Base-by-base conservation (phyloP, 2,888 invertebrate genomes). In the Agrochola lota region DNA sequence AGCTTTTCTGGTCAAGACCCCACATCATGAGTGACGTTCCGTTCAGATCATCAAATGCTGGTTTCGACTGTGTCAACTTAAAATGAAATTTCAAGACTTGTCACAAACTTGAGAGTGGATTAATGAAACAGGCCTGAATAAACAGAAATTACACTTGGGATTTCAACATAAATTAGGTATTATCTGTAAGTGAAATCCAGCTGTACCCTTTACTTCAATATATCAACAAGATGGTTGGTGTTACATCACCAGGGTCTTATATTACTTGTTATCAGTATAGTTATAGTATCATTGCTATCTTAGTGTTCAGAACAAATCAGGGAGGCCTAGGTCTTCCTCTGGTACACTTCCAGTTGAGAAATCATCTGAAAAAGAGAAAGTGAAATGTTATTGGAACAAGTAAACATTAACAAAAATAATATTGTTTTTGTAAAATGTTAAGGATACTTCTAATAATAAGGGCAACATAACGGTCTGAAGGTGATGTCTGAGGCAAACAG, bases 241-340 rank as follows among this genome's bases (percentile, higher is more conserved):
- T 7, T 40, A 30, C 40, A 57, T 66, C 77, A 83, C 79, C 72
- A 62, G 68, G 66, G 85, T 83, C 81, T 70, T 64, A 60, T 68
- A 74, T 67, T 87, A 62, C 9, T 30, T n/a, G 8, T 68, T 49
- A 63, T 35, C 35, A 35, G 35, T 35, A 35, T 35, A 35, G 35
- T 35, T 35, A 35, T 35, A 35, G 35, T 35, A 74, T 52, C 20
- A 59, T 5, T 55, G 8, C 49, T 67, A 55, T n/a, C 20, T 63
- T 63, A 26, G 35, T 70, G 23, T 57, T 86, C 67, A 95, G 81
- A 94, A 95, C 30, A 95, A 84, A 52, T 91, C 92, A 15, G 96
- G 96, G 11, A 96, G 90, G 1, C 91, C 93, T 7, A 95, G 90
- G 70, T 94, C 94, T 66, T 94, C 92, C 78, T 95, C 94, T 17